Evolutionary conservation across 2,888 invertebrate species (phyloP), one percentile per base, ranked within the genome.

Genomic region (Rhodophaea formosa): DNA sequence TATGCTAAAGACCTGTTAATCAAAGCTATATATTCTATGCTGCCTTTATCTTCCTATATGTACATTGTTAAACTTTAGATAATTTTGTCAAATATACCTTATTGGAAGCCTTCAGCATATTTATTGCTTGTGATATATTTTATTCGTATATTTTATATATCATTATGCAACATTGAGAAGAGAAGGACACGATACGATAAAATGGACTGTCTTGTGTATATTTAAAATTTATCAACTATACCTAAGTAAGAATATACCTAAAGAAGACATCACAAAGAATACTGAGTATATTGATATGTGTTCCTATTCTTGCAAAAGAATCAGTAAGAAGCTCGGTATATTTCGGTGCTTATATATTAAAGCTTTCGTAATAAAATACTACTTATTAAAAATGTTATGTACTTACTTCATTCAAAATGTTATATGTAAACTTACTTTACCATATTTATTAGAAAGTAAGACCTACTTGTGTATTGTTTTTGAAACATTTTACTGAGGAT

Each of bases 1-100:
- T 74, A 69, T 62, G 71, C 71, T 78, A 70, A 59, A 72, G 68
- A 74, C 75, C 74, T 78, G 77, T 77, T 77, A 71, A 74, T 74
- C 66, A 63, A 59, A 64, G 63, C 62, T 67, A 69, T 71, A 77
- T 80, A 82, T 80, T 80, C 65, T 82, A 76, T 72, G 80, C 81
- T 77, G 76, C 74, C 71, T 77, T 74, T 74, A 69, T 68, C 67
- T 72, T 72, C 63, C 65, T 71, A 43, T 71, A 43, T 15, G 16
- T 49, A 43, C 14, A 39, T 53, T 46, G 53, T 57, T 57, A 57
- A 51, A 51, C 5, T 57, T 53, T 49, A 49, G 56, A 56, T 56
- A 39, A 46, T 59, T 56, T 60, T 42, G 51, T 54, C 39, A 32
- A 30, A 56, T 39, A 42, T 56, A 39, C 17, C 35, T 46, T 8